Base-by-base conservation (phyloP, 2,888 invertebrate species). In the Congeria kusceri region DNA sequence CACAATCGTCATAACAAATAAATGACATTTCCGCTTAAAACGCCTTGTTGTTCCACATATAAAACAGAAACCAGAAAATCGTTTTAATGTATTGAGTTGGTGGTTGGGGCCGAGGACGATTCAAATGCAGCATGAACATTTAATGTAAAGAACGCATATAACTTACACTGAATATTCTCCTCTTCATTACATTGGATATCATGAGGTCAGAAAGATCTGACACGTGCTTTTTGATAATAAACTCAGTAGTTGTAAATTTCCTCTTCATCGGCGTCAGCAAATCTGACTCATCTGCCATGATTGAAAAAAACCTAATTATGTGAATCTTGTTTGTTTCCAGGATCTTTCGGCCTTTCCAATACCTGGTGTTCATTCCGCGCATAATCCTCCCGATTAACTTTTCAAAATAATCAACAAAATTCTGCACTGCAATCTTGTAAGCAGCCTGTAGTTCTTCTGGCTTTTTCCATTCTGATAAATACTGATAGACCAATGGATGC, bases 171-270 rank as follows among this genome's bases (percentile, higher is more conserved):
- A 79, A 76, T 32, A 83, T 47, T 3, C 83, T 57, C 23, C 83
- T 53, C 28, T 65, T 80, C 62, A 77, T 77, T 11, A 72, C 83
- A 53, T 80, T 63, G 0, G 68, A 62, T 2, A 83, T 63, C 23
- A 83, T 20, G 3, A 77, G 61, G 47, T 83, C 83, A 9, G 80
- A 66, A n/a, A 83, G 39, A 61, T 83, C 83, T 11, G 77, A 80
- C 5, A 80, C 64, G 3, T 75, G 46, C 46, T 80, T 77, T 64
- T 80, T 77, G 18, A n/a, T 18, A 13, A 77, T 57, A 15, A 83
- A 70, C 25, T 57, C 32, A 47, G 62, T 71, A 9, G 44, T 23
- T 49, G 32, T 49, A 3, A 46, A 74, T 23, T 32, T 61, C 23
- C 58, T 75, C 25, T 67, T 23, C 62, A 80, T 72, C 9, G 39